Evolutionary conservation across 1,140 invertebrate genomes (phyloP).

Genomic region (Calliphora vicina): DNA sequence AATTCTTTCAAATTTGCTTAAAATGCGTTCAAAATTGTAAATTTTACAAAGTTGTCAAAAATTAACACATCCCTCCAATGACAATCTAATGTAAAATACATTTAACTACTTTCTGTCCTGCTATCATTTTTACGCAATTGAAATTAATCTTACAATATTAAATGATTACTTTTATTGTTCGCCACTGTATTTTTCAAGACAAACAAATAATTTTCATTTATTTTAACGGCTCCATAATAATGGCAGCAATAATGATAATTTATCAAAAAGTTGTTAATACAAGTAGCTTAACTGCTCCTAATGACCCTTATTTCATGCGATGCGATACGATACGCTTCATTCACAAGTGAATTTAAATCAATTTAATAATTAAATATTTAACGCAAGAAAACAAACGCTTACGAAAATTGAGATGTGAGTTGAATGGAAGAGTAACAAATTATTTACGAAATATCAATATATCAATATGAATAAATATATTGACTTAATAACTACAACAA

Average conservation of each 20-base stretch:
- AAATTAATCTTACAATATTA: too few species aligned
- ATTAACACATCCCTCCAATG: too few species aligned
- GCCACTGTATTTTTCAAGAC: too few species aligned
- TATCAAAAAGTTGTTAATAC: conserved; percentile 6
- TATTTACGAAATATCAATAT: not conserved
- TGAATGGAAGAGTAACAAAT: not conserved
- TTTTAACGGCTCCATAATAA: not conserved
- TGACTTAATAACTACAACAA: not conserved
- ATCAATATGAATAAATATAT: not conserved
- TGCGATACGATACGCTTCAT: not conserved
- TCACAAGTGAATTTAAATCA: not conserved
- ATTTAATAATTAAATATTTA: not conserved
- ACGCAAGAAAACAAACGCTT: too few species aligned
- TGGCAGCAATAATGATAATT: not conserved
- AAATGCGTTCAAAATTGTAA: too few species aligned
- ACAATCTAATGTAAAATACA: too few species aligned
- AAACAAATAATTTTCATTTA: not conserved
- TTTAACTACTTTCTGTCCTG: too few species aligned
- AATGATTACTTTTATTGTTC: too few species aligned
- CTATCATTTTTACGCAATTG: too few species aligned
- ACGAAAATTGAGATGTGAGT: not conserved
- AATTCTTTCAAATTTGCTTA: too few species aligned
- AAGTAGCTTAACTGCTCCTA: conserved; percentile 23
- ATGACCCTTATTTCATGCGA: not conserved
- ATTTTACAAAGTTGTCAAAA: too few species aligned